Evolutionary conservation across 2,113 vertebrate species (phyloP).

Genomic region (Nestor notabilis): DNA sequence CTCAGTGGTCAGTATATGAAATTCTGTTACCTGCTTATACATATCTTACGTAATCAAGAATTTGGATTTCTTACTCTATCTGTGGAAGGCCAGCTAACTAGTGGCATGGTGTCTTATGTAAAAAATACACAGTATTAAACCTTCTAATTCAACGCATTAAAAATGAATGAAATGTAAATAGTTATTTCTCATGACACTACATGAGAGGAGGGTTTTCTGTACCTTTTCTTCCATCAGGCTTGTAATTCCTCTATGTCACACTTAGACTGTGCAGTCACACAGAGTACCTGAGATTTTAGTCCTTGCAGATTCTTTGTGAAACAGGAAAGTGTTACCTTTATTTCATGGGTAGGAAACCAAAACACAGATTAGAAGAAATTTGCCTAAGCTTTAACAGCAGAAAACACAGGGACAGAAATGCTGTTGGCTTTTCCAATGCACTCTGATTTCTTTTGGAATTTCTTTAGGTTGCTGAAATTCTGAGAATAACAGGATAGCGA

Average conservation of each 20-base stretch:
- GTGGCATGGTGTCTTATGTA: background rate
- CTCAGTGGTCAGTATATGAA: conserved; percentile 88
- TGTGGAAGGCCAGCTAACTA: background rate
- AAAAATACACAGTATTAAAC: background rate
- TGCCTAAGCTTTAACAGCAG: background rate
- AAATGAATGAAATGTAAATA: background rate
- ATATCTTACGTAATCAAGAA: background rate
- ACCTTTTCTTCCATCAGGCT: background rate
- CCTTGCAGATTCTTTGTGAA: background rate
- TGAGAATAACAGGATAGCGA: background rate
- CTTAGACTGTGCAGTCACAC: background rate
- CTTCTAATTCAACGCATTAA: background rate
- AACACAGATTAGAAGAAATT: background rate
- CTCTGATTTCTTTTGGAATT: background rate
- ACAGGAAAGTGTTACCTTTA: background rate
- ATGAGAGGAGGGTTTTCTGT: background rate
- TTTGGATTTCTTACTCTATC: background rate
- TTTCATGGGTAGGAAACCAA: background rate
- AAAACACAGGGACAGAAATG: background rate
- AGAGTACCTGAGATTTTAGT: background rate
- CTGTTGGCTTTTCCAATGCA: background rate
- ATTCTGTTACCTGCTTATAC: background rate
- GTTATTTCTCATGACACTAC: background rate
- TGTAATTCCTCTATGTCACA: background rate
- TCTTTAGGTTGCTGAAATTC: background rate